A percentile compares a stretch with the other conserved stretches of the same genome.
Conservation (phyloP, 2,113 vertebrate species). For the Gadus macrocephalus region DNA sequence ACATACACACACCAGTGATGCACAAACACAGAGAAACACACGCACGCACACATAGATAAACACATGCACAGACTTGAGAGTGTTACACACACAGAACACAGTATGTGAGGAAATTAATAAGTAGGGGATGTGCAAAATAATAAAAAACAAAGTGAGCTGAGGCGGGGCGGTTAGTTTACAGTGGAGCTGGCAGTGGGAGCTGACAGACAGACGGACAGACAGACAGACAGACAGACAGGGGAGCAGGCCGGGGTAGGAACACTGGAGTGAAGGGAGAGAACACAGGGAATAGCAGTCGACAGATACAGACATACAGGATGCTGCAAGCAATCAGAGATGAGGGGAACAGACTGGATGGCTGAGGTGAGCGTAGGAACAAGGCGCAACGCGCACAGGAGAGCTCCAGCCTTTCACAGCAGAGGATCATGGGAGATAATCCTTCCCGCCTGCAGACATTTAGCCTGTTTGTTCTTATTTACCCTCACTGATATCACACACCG, state of each 20-base stretch:
- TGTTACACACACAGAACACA: background rate
- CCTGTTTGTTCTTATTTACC: slow-evolving; percentile 11
- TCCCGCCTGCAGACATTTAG: slow-evolving; percentile 24
- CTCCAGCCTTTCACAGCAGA: slow-evolving; percentile 24
- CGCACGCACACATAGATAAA: too few relatives aligned
- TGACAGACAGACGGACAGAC: background rate
- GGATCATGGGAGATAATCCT: slow-evolving; percentile 32
- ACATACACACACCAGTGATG: too few relatives aligned
- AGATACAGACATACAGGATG: slow-evolving; percentile 6
- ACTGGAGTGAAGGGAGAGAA: background rate
- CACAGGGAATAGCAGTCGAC: slow-evolving; percentile 14
- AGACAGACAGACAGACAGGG: background rate
- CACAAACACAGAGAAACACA: background rate
- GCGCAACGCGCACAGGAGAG: slow-evolving; percentile 34
- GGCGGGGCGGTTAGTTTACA: background rate
- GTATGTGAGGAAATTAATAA: slow-evolving; percentile 24
- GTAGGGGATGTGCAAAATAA: slow-evolving; percentile 1
- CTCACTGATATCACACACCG: slow-evolving; percentile 21
- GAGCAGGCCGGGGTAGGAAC: background rate
- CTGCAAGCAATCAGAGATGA: slow-evolving; percentile 18
- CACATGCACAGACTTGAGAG: background rate
- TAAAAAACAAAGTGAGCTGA: slow-evolving; percentile 10
- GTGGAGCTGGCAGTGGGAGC: background rate
- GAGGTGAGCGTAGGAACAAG: slow-evolving; percentile 22
- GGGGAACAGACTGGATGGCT: background rate